Evolutionary conservation across 2,797 vertebrate species (phyloP).

Genomic region (Myotis daubentonii): DNA sequence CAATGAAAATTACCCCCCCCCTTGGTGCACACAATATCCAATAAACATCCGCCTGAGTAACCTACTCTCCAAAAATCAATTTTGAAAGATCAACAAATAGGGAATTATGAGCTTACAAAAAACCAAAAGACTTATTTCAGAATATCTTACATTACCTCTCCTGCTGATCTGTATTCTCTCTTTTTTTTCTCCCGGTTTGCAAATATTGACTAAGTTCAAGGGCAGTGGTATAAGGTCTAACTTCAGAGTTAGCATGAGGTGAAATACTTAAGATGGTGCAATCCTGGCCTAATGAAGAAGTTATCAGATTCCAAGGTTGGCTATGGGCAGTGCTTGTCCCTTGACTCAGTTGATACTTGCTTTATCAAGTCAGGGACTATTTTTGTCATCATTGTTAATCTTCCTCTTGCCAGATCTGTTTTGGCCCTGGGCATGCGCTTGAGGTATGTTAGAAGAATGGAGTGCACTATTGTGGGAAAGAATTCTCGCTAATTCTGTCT

Average conservation of each 20-base stretch:
- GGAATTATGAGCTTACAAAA: not conserved
- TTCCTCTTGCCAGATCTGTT: constrained; percentile 74
- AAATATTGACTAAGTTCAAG: constrained; percentile 82
- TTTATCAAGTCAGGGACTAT: constrained; percentile 80
- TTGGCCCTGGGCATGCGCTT: constrained; percentile 77
- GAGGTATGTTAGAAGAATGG: constrained; percentile 78
- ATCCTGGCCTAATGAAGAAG: constrained; percentile 60
- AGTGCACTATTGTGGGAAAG: constrained; percentile 67
- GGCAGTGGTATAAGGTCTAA: constrained; percentile 69
- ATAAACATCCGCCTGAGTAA: not conserved
- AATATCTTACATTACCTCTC: constrained; percentile 43
- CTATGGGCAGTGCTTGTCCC: constrained; percentile 65
- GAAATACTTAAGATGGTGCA: constrained; percentile 78
- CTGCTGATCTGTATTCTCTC: not conserved
- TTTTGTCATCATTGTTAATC: constrained; percentile 81
- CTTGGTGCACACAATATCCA: not conserved
- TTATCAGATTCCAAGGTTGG: constrained; percentile 58
- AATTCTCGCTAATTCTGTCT: constrained; percentile 73
- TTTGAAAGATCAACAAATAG: not conserved
- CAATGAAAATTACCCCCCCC: not conserved
- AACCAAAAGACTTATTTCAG: constrained; percentile 20
- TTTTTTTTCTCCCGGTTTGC: not conserved
- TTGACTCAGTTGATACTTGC: constrained; percentile 75
- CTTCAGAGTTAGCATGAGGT: constrained; percentile 75
- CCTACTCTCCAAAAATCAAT: not conserved